Evolutionary conservation across 2,888 invertebrate species (phyloP).

Genomic region (Protonemura montana): DNA sequence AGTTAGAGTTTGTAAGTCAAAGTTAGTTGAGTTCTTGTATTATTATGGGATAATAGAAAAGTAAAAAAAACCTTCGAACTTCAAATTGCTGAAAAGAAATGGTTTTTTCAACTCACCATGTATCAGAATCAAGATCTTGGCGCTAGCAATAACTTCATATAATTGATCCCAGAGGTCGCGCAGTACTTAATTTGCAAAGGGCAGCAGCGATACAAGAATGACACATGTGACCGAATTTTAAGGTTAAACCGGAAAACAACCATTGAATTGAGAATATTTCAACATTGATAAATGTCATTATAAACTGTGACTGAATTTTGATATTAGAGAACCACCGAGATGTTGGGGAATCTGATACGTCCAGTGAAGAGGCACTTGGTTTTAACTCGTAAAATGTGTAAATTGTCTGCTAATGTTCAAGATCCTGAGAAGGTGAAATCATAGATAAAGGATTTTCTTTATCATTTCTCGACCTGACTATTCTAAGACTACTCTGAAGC

Average conservation of each 20-base stretch:
- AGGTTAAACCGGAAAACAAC: neutral
- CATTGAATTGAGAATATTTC: neutral
- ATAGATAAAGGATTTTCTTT: neutral
- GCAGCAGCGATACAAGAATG: no score
- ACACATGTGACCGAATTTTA: neutral
- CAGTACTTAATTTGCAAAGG: no score
- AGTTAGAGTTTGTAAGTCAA: no score
- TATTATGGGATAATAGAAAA: no score
- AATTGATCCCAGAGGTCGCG: no score
- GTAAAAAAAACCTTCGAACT: no score
- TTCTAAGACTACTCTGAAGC: neutral
- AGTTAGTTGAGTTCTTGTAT: no score
- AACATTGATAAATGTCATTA: no score
- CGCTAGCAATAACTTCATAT: no score
- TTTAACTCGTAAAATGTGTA: neutral
- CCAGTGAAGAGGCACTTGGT: neutral
- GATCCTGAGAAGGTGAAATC: neutral
- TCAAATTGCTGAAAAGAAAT: no score
- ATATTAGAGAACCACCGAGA: neutral
- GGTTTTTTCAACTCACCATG: no score
- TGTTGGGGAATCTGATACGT: neutral
- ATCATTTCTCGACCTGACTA: neutral
- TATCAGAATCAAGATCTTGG: no score
- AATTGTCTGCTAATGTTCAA: neutral
- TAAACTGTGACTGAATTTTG: neutral